Percentiles rank a stretch among this genome's conserved stretches.
Conservation (phyloP, 1,140 invertebrate species). For the Drepana arcuata region DNA sequence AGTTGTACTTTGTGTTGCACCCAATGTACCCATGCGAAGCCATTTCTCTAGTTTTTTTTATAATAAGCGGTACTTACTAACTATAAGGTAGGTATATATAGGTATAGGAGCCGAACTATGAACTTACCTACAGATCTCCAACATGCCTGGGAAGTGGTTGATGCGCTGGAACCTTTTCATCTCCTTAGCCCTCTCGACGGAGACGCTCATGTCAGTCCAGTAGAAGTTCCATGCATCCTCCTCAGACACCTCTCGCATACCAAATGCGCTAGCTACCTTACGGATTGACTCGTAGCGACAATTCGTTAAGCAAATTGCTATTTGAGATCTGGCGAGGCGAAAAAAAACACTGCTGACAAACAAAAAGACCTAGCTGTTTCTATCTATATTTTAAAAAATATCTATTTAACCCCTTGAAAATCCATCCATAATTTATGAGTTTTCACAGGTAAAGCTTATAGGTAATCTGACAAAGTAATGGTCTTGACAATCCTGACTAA, state of each 20-base stretch:
- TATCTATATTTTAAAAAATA: too few relatives aligned
- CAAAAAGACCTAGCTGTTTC: too few relatives aligned
- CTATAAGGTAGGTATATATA: neutral
- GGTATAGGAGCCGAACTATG: neutral
- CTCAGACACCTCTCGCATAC: conserved; percentile 85
- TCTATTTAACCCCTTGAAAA: too few relatives aligned
- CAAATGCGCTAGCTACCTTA: conserved; percentile 79
- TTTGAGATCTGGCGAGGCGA: conserved; percentile 52
- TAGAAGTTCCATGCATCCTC: conserved; percentile 90
- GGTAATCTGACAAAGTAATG: too few relatives aligned
- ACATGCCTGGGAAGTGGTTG: conserved; percentile 94
- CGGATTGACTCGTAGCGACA: conserved; percentile 83
- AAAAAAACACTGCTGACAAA: conserved; percentile 2
- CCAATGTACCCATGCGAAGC: too few relatives aligned
- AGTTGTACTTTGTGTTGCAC: too few relatives aligned
- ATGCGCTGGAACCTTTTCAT: conserved; percentile 93
- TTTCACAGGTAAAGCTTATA: too few relatives aligned
- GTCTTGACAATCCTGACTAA: too few relatives aligned
- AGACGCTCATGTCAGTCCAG: conserved; percentile 90
- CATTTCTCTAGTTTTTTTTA: too few relatives aligned
- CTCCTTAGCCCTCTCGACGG: conserved; percentile 86
- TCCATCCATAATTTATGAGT: too few relatives aligned
- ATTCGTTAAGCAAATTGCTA: conserved; percentile 80
- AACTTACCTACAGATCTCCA: conserved; percentile 83
- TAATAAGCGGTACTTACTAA: too few relatives aligned